phyloP scores from a whole-genome alignment of 2,888 invertebrate genomes.

The Rhagophthalmus giganteus region DNA sequence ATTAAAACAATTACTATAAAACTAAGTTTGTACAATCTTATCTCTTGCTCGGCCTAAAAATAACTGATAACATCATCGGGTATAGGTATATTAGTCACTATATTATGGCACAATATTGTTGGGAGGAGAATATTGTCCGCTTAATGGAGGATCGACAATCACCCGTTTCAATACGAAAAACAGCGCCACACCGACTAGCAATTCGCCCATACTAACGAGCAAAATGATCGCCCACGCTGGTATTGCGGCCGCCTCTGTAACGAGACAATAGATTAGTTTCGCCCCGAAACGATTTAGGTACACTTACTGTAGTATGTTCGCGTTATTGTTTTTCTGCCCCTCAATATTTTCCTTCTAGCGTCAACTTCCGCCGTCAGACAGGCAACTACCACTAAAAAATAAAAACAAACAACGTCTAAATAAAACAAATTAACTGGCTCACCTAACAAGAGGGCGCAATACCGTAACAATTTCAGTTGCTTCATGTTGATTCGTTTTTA shows the following conservation, averaged over 20 bases:
- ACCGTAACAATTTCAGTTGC: too few species aligned
- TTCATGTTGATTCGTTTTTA: too few species aligned
- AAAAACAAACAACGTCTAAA: too few species aligned
- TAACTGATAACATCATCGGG: too few species aligned
- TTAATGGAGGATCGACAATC: constrained; percentile 63
- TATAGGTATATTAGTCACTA: too few species aligned
- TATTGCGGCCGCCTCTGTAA: constrained; percentile 69
- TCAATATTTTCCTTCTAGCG: constrained; percentile 75
- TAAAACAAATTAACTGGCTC: too few species aligned
- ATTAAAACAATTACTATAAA: too few species aligned
- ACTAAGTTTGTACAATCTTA: too few species aligned
- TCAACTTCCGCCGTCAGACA: constrained; percentile 70
- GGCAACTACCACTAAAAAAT: constrained; percentile 70
- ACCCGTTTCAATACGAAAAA: constrained; percentile 71
- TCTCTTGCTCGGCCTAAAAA: background rate
- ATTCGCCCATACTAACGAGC: constrained; percentile 69
- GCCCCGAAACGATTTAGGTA: too few species aligned
- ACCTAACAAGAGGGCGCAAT: too few species aligned
- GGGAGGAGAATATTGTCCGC: constrained; percentile 48
- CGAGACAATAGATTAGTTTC: too few species aligned
- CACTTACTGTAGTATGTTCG: constrained; percentile 78
- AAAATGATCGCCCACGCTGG: constrained; percentile 79
- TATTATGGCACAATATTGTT: constrained; percentile 8
- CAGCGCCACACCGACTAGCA: constrained; percentile 69
- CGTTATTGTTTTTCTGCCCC: constrained; percentile 77